Evolutionary conservation across 2,888 invertebrate species (phyloP).

Genomic region (Hirtodrosophila duncani): DNA sequence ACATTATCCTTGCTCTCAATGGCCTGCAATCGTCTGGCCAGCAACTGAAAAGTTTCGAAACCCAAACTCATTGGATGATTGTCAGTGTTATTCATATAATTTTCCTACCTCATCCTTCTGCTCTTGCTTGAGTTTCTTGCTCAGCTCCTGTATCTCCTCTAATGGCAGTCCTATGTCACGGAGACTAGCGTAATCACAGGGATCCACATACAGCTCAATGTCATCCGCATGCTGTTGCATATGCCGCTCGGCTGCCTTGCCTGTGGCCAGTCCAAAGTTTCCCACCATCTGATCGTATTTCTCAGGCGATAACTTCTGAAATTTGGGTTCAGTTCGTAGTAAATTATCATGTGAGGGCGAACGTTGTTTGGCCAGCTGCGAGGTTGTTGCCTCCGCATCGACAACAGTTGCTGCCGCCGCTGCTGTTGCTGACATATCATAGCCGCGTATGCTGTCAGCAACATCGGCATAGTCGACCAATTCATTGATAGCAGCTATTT

Average conservation of each 20-base stretch:
- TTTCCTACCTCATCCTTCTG: constrained; percentile 83
- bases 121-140: constrained; percentile 83
- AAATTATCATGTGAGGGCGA: constrained; percentile 73
- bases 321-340: constrained; percentile 74
- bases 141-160: constrained; percentile 81
- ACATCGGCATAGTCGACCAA: constrained; percentile 74
- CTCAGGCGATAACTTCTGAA: constrained; percentile 76
- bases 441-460: constrained; percentile 72
- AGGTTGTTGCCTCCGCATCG: constrained; percentile 29
- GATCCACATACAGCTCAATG: constrained; percentile 76
- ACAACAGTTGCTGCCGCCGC: constrained; percentile 26
- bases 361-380: constrained; percentile 39
- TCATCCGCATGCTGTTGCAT: constrained; percentile 73
- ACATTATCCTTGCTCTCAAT: constrained; percentile 84
- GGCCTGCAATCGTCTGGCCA: constrained; percentile 87
- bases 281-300: constrained; percentile 75
- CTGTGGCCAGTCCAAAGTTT: constrained; percentile 47
- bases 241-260: constrained; percentile 56
- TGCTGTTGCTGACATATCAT: constrained; percentile 46
- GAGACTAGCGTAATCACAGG: constrained; percentile 74
- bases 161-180: constrained; percentile 79
- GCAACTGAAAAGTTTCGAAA: constrained; percentile 80
- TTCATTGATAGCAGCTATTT: constrained; percentile 61
- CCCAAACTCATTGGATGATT: not conserved
- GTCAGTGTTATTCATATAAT: not conserved